Conservation (phyloP, 2,888 invertebrate species). For the Fabriciana adippe region DNA sequence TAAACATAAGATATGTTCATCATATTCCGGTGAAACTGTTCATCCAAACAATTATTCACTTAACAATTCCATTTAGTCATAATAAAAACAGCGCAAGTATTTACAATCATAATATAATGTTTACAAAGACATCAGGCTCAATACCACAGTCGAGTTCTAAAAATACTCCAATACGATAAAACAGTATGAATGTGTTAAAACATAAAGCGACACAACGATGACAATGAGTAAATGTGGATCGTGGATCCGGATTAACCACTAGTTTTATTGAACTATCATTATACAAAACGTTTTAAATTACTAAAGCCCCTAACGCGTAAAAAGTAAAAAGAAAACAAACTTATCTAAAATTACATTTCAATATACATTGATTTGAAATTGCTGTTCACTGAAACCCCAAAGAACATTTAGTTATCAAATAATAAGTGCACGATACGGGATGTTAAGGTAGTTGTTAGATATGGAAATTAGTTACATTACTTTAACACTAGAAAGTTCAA, state of each 20-base stretch:
- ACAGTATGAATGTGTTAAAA: slow-evolving; percentile 72
- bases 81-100: slow-evolving; percentile 47
- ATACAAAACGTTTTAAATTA: slow-evolving; percentile 13
- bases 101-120: slow-evolving; percentile 55
- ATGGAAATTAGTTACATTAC: slow-evolving; percentile 31
- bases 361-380: slow-evolving; percentile 28
- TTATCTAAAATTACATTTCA: slow-evolving; percentile 29
- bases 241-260: slow-evolving; percentile 68
- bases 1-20: slow-evolving; percentile 58
- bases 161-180: slow-evolving; percentile 78
- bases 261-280: slow-evolving; percentile 29
- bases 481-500: slow-evolving; percentile 37
- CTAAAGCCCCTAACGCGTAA: slow-evolving; percentile 17
- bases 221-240: slow-evolving; percentile 66
- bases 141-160: slow-evolving; percentile 72
- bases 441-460: slow-evolving; percentile 29
- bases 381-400: slow-evolving; percentile 30
- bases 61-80: slow-evolving; percentile 44
- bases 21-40: slow-evolving; percentile 46
- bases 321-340: slow-evolving; percentile 28
- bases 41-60: slow-evolving; percentile 49
- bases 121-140: slow-evolving; percentile 71
- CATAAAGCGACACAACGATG: slow-evolving; percentile 69
- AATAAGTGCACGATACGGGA: slow-evolving; percentile 30
- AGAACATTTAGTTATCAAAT: slow-evolving; percentile 33